phyloP scores from a whole-genome alignment of 1,140 invertebrate species.

The Bombyx mori region ASM3026992v2 NC_085125.1:1062501-1063000 shows the following conservation, averaged over 20 bases:
- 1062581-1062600: constrained; percentile 4
- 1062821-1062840: constrained; percentile 5
- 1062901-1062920: constrained; percentile 2
- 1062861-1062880: too few species aligned
- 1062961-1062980: constrained; percentile 12
- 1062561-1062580: background rate
- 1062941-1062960: background rate
- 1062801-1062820: constrained; percentile 20
- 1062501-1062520: constrained; percentile 3
- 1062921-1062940: constrained; percentile 6
- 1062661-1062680: constrained; percentile 10
- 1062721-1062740: too few species aligned
- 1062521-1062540: constrained; percentile 1
- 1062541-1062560: background rate
- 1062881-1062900: constrained; percentile 1
- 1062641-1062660: background rate
- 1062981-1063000: constrained; percentile 30
- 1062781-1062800: constrained; percentile 28
- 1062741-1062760: background rate
- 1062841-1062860: too few species aligned
- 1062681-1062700: constrained; percentile 7
- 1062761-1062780: constrained; percentile 10
- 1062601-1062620: background rate
- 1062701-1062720: background rate
- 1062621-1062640: too few species aligned